These are phyloP conservation scores for Amaurobius ferox DNA, from an alignment of 2,888 invertebrate species.

Conservation along the genomic window DNA sequence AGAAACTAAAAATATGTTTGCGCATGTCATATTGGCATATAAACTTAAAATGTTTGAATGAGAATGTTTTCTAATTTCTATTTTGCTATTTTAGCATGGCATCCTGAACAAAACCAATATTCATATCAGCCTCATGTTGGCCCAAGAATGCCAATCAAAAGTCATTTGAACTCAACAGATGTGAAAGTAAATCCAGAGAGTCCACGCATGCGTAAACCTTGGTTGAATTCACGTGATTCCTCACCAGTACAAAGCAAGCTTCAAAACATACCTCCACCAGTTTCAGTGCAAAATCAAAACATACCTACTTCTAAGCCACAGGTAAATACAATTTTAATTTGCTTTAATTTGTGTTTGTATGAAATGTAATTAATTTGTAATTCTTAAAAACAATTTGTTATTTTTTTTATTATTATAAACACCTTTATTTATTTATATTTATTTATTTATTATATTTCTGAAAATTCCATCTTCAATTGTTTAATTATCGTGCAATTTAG, in stretches of 20 bases:
- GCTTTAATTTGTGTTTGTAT: too few relatives aligned
- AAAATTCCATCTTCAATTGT: too few relatives aligned
- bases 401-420: too few relatives aligned
- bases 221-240: conserved; percentile 29
- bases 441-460: too few relatives aligned
- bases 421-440: too few relatives aligned
- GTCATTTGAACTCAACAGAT: conserved; percentile 29
- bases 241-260: conserved; percentile 32
- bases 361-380: too few relatives aligned
- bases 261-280: conserved; percentile 17
- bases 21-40: too few relatives aligned
- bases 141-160: conserved; percentile 41
- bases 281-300: conserved; percentile 29
- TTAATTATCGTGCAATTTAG: too few relatives aligned
- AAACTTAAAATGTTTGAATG: too few relatives aligned
- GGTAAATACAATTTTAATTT: conserved; percentile 15
- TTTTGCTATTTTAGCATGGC: conserved; percentile 46
- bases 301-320: conserved; percentile 33
- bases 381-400: too few relatives aligned
- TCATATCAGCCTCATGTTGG: conserved; percentile 25
- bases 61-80: too few relatives aligned
- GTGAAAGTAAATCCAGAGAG: conserved; percentile 29
- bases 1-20: too few relatives aligned
- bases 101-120: conserved; percentile 48
- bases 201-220: conserved; percentile 31